Evolutionary conservation across 1,140 invertebrate genomes (phyloP), one percentile per base, ranked within the genome.

Genomic region (Drosophila repletoides): DNA sequence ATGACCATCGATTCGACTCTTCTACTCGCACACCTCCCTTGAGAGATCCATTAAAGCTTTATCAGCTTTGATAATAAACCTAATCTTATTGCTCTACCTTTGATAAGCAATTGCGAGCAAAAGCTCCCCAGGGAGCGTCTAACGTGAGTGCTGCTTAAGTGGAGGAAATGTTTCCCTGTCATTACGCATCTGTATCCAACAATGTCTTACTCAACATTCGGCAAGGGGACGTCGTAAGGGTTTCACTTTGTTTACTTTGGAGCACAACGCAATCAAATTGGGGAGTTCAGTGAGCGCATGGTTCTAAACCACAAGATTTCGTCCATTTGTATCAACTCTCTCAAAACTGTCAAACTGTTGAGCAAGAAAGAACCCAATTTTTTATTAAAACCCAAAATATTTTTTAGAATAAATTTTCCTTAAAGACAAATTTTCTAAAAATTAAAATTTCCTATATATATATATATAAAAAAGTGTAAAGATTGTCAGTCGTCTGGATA

Each of bases 221-320:
- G 14, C 1, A 7, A 22, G 10, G 22, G 26, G 21, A 28, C 2
- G 48, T 15, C 31, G 52, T 7, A 19, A 4, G 22, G 21, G 6
- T 29, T 36, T 34, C 34, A 46, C 69, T 77, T 77, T 77, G 74
- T 77, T 77, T 77, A 77, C 74, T 53, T 69, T 69, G 29, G 73
- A 76, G 73, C 41, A 43, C 17, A 51, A 33, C 28, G 41, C n/a
- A 1, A 9, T 7, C 19, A 19, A 41, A 19, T 15, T 15, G n/a
- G 28, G 7, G 10, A n/a, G 21, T 33, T 19, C 17, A 21, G 46
- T 17, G 34, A 17, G 14, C 4, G 51, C 24, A 28, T 5, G 3
- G n/a, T n/a, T 9, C 9, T 7, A n/a, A n/a, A 14, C 14, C n/a
- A 7, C 5, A 43, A 43, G 40, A 24, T 69, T 69, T 49, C 51